Evolutionary conservation across 2,113 vertebrate genomes (phyloP).

Genomic region (Regulus satrapa): DNA sequence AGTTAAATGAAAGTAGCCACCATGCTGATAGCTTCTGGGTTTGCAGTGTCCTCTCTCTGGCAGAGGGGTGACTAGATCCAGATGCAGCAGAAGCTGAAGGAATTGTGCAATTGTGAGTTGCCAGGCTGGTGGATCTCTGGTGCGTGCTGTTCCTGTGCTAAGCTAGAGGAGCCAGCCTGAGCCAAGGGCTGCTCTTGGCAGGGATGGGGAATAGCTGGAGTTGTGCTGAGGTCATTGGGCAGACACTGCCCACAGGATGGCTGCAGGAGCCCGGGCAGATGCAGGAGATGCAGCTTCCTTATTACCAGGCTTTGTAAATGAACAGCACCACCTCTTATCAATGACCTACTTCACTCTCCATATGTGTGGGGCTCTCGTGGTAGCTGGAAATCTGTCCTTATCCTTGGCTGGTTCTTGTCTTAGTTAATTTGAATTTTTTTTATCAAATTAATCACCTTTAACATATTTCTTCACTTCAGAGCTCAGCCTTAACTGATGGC

Average conservation of each 20-base stretch:
- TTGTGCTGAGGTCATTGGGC: background rate
- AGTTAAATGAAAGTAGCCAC: background rate
- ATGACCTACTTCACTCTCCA: background rate
- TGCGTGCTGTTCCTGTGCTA: background rate
- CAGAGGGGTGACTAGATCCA: background rate
- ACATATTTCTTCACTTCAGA: background rate
- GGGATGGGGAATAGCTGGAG: background rate
- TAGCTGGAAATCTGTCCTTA: background rate
- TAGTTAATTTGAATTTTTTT: background rate
- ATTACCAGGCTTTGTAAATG: background rate
- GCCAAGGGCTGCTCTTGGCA: background rate
- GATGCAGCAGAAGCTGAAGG: background rate
- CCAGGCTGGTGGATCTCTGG: background rate
- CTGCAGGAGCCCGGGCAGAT: background rate
- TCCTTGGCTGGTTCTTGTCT: background rate
- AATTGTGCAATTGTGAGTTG: background rate
- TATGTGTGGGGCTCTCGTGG: rapidly evolving
- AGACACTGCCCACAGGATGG: background rate
- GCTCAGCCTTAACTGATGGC: background rate
- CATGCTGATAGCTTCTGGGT: background rate
- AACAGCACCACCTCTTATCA: background rate
- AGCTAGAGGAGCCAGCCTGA: background rate
- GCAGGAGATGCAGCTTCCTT: background rate
- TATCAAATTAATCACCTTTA: background rate
- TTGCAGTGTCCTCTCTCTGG: background rate